phyloP scores from a whole-genome alignment of 2,113 vertebrate genomes.

The Leiothrix lutea region DNA sequence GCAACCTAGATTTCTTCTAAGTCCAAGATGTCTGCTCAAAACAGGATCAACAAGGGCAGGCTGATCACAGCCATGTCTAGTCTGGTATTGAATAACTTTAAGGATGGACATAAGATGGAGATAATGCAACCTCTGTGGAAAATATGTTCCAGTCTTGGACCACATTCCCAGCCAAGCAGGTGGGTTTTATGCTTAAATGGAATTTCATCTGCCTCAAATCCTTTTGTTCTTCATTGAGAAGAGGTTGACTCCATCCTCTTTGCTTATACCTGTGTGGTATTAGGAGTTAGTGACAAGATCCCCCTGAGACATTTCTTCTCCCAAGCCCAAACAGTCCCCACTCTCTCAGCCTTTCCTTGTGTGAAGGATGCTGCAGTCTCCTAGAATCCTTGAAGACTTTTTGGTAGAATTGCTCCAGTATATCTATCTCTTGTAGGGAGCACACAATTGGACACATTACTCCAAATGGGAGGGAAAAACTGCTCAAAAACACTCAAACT shows the following conservation, averaged over 20 bases:
- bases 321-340: not conserved
- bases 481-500: too few relatives aligned
- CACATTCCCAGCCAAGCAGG: not conserved
- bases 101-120: too few relatives aligned
- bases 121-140: not conserved
- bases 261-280: not conserved
- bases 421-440: not conserved
- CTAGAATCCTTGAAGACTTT: not conserved
- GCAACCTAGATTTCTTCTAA: not conserved
- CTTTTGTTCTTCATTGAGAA: not conserved
- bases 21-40: not conserved
- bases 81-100: not conserved
- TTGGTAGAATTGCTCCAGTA: not conserved
- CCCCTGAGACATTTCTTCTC: not conserved
- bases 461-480: not conserved
- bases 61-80: not conserved
- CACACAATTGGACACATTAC: not conserved
- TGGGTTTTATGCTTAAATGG: not conserved
- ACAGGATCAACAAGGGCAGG: not conserved
- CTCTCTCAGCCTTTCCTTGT: not conserved
- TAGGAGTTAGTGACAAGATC: not conserved
- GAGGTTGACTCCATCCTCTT: not conserved
- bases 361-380: not conserved
- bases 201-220: not conserved
- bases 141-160: not conserved